A percentile compares a stretch with the other conserved stretches of the same genome.
Conservation (phyloP, 92 coral and sea anemone genomes). For the Epizoanthus scotinus region DNA sequence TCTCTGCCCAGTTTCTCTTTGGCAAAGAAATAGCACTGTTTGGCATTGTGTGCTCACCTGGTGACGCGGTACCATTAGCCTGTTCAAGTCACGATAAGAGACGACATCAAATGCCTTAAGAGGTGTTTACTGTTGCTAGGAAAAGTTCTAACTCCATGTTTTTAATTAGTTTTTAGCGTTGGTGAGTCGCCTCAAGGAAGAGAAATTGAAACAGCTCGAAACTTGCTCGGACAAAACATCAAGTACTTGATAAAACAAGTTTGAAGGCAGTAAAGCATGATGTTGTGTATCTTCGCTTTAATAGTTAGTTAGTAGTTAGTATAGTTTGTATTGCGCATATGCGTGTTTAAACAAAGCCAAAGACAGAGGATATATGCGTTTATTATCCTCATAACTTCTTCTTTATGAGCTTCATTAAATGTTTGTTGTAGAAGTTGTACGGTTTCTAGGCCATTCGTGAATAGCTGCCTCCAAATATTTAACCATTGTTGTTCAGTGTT, state of each 20-base stretch:
- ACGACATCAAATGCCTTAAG: constrained; percentile 1
- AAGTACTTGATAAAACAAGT: no score
- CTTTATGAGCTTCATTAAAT: not conserved
- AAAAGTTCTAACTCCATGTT: not conserved
- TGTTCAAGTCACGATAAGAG: constrained; percentile 24
- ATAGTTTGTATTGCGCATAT: no score
- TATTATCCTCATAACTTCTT: constrained; percentile 4
- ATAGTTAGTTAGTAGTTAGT: no score
- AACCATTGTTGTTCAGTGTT: constrained; percentile 10
- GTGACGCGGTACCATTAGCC: constrained; percentile 17
- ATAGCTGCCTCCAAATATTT: constrained; percentile 15
- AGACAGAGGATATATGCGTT: not conserved
- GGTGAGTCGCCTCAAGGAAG: constrained; percentile 78
- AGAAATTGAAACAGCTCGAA: constrained; percentile 70
- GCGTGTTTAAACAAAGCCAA: not conserved
- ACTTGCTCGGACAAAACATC: not conserved
- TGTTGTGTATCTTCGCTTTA: not conserved
- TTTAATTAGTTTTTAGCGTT: constrained; percentile 70
- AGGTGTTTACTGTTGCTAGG: constrained; percentile 36
- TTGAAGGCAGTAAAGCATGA: no score
- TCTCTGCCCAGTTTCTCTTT: constrained; percentile 10
- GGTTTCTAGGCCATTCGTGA: not conserved
- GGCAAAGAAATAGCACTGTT: constrained; percentile 10
- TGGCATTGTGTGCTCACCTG: constrained; percentile 13
- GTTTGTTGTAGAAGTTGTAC: constrained; percentile 1